phyloP scores from a whole-genome alignment of 2,888 invertebrate species.

The Ceratothoa steindachneri region DNA sequence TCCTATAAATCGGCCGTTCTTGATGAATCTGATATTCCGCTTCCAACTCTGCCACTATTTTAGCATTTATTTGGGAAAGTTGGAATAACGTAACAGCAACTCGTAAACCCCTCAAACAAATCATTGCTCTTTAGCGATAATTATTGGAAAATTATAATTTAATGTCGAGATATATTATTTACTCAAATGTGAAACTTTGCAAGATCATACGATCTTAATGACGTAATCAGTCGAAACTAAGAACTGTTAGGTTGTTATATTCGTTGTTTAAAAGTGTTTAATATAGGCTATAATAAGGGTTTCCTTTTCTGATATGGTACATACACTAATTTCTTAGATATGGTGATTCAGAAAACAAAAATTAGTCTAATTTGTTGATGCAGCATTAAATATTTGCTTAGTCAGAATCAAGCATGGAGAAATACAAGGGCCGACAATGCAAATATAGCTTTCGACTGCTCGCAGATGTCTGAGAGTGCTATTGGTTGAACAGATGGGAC shows the following conservation, averaged over 20 bases:
- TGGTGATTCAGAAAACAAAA: neutral
- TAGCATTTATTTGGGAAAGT: constrained; percentile 5
- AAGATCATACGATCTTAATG: neutral
- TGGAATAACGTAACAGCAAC: neutral
- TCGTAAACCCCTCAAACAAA: constrained; percentile 6
- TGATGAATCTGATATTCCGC: constrained; percentile 7
- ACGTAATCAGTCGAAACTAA: neutral
- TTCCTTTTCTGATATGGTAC: too few relatives aligned
- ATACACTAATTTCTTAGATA: too few relatives aligned
- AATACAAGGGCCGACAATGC: constrained; percentile 1
- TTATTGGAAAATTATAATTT: neutral
- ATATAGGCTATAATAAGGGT: too few relatives aligned
- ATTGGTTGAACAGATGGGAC: constrained; percentile 12
- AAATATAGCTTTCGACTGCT: neutral
- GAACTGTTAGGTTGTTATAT: neutral
- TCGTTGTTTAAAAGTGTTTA: too few relatives aligned
- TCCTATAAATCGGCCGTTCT: neutral
- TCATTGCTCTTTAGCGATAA: constrained; percentile 1
- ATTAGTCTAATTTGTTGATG: neutral
- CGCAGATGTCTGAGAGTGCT: constrained; percentile 7
- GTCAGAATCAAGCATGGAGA: constrained; percentile 2
- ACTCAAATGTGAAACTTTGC: neutral
- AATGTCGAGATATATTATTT: neutral
- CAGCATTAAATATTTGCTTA: neutral
- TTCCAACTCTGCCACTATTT: neutral